A percentile compares a stretch with the other conserved stretches of the same genome.
These are phyloP conservation scores for Rhogogaster chlorosoma DNA, from an alignment of 2,888 invertebrate species.

Conservation along the genomic window DNA sequence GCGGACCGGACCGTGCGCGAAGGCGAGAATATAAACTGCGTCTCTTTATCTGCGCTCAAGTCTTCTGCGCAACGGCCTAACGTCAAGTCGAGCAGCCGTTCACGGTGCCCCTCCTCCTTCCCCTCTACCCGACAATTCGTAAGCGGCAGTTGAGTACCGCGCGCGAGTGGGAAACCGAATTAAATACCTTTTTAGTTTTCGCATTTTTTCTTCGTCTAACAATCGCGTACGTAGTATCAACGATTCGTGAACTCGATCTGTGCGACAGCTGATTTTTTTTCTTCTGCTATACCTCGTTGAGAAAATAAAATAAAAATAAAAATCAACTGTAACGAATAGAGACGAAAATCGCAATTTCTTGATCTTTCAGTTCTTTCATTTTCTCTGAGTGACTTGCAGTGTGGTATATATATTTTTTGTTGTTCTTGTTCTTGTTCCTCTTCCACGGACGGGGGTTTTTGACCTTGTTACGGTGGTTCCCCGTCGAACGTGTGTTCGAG, in stretches of 20 bases:
- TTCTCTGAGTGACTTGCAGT: background rate
- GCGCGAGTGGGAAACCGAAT: slow-evolving; percentile 25
- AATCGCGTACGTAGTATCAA: background rate
- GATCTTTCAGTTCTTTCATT: background rate
- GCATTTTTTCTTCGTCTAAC: background rate
- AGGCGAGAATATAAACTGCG: slow-evolving; percentile 41
- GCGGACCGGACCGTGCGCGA: slow-evolving; percentile 24
- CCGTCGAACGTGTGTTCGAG: background rate
- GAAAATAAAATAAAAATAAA: background rate
- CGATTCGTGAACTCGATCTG: background rate
- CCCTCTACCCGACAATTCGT: background rate
- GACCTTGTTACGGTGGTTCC: slow-evolving; percentile 25
- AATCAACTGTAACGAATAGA: background rate
- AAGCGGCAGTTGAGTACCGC: slow-evolving; percentile 31
- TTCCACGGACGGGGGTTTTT: background rate
- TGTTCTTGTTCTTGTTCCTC: background rate
- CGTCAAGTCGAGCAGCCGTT: slow-evolving; percentile 48
- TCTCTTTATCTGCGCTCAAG: slow-evolving; percentile 48
- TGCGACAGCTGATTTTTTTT: background rate
- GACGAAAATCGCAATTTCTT: background rate
- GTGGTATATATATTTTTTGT: background rate
- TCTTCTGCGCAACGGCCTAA: slow-evolving; percentile 48
- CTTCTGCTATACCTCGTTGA: background rate
- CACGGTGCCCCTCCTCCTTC: background rate
- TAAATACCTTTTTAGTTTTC: background rate